Percentiles rank a stretch among this genome's conserved stretches.
Evolutionary conservation across 2,888 invertebrate species (phyloP).

Genomic region (Parasteatoda lunata): DNA sequence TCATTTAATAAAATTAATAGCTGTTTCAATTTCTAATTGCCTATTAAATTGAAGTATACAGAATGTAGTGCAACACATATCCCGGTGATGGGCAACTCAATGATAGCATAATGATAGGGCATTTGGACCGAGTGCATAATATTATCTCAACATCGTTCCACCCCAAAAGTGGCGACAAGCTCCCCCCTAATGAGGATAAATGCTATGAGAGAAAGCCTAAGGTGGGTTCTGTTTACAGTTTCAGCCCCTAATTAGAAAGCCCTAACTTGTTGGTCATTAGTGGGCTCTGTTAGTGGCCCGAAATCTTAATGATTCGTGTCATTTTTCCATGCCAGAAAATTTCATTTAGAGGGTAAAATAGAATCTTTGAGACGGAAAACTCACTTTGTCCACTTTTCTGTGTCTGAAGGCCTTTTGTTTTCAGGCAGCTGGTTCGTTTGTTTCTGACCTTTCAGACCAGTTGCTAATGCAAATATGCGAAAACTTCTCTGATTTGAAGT

Average conservation of each 20-base stretch:
- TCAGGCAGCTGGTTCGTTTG: neutral
- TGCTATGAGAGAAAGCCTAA: conserved; percentile 8
- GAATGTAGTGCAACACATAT: conserved; percentile 9
- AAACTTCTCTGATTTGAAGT: too few species aligned
- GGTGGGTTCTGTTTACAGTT: conserved; percentile 41
- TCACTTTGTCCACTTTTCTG: neutral
- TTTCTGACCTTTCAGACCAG: too few species aligned
- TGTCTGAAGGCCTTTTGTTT: neutral
- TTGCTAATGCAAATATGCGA: too few species aligned
- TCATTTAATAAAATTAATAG: conserved; percentile 30
- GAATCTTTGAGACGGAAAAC: neutral
- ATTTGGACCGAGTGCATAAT: conserved; percentile 28
- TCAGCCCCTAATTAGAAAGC: conserved; percentile 32
- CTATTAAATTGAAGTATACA: conserved; percentile 22
- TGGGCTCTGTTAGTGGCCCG: conserved; percentile 19
- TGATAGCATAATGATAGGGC: conserved; percentile 25
- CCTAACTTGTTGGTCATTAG: conserved; percentile 13
- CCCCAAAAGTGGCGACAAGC: conserved; percentile 22
- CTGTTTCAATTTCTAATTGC: conserved; percentile 24
- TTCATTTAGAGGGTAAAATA: conserved; percentile 18
- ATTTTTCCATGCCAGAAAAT: conserved; percentile 30
- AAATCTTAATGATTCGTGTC: conserved; percentile 21
- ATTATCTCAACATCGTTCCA: conserved; percentile 20
- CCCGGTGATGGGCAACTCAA: neutral
- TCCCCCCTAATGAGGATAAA: conserved; percentile 52